Conservation (phyloP, 2,888 invertebrate genomes). For the Pardosa pseudoannulata region DNA sequence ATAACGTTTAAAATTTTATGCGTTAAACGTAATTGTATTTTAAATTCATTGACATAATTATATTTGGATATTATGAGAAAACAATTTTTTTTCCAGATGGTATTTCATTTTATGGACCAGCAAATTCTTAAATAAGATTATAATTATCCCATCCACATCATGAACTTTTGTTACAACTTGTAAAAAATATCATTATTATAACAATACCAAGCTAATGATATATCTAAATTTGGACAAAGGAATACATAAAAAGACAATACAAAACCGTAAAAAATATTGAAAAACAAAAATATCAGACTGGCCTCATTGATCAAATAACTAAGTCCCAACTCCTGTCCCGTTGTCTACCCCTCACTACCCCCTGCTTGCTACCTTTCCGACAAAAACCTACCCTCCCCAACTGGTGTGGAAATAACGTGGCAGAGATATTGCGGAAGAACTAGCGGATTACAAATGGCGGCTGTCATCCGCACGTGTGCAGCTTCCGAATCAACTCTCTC, state of each 20-base stretch:
- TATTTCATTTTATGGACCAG: too few species aligned
- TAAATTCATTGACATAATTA: too few species aligned
- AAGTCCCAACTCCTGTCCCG: constrained; percentile 20
- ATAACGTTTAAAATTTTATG: too few species aligned
- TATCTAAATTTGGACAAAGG: too few species aligned
- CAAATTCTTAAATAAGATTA: too few species aligned
- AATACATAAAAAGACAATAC: neutral
- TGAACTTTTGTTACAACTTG: too few species aligned
- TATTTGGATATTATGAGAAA: too few species aligned
- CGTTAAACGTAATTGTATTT: too few species aligned
- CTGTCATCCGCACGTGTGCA: constrained; percentile 65
- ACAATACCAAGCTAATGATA: too few species aligned
- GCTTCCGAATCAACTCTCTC: constrained; percentile 60
- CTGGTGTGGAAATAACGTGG: constrained; percentile 64
- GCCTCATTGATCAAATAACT: constrained; percentile 64
- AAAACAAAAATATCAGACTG: constrained; percentile 4
- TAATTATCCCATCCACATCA: too few species aligned
- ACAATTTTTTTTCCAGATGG: too few species aligned
- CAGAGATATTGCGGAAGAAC: constrained; percentile 50
- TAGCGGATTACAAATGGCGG: constrained; percentile 66
- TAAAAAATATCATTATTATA: too few species aligned
- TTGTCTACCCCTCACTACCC: constrained; percentile 9
- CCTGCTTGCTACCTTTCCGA: constrained; percentile 3
- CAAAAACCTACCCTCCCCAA: constrained; percentile 28
- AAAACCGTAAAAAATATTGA: neutral